phyloP scores from a whole-genome alignment of 2,797 vertebrate species.

The Bucorvus abyssinicus region DNA sequence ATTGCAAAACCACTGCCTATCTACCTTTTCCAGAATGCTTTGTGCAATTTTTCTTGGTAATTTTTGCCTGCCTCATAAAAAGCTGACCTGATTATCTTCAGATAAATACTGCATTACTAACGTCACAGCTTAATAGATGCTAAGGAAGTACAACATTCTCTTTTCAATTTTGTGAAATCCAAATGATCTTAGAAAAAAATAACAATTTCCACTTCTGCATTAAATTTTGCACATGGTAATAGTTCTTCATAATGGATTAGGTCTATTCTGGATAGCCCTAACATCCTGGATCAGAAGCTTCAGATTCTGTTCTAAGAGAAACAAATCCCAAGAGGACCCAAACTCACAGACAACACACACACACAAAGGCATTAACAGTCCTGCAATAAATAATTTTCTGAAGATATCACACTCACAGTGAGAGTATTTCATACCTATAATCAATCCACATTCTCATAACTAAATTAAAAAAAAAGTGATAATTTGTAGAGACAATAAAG shows the following conservation, averaged over 20 bases:
- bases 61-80: constrained; percentile 28
- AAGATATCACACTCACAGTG: neutral
- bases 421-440: neutral
- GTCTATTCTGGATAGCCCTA: neutral
- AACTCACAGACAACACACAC: neutral
- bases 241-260: neutral
- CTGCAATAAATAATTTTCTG: neutral
- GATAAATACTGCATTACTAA: neutral
- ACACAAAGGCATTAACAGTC: neutral
- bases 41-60: neutral
- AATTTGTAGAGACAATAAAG: neutral
- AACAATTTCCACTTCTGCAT: neutral
- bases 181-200: neutral
- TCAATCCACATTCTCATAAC: neutral
- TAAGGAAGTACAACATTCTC: neutral
- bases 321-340: no score
- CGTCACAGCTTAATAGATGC: neutral
- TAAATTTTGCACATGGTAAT: neutral
- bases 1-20: neutral
- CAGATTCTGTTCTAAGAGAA: neutral
- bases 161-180: neutral
- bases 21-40: constrained; percentile 11
- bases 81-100: neutral
- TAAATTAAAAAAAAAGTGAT: neutral
- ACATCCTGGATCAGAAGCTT: neutral